Percentiles rank a stretch among this genome's conserved stretches.
These are phyloP conservation scores for Sesia apiformis DNA, from an alignment of 2,888 invertebrate species.

Conservation along the genomic window DNA sequence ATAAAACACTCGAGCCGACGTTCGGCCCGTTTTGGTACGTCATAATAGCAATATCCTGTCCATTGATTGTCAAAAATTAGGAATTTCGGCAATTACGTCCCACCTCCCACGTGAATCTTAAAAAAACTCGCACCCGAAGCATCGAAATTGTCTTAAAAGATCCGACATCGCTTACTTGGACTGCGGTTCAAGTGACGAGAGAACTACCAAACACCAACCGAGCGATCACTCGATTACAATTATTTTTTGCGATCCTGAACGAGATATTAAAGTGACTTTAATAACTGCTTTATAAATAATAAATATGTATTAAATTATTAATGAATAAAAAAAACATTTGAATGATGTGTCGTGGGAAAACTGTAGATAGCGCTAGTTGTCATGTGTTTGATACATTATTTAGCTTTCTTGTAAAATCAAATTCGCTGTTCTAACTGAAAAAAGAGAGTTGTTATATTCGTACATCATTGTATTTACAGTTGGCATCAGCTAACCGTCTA, in stretches of 20 bases:
- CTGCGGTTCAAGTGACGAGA: neutral
- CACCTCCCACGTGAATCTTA: conserved; percentile 67
- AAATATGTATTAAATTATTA: too few relatives aligned
- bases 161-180: conserved; percentile 41
- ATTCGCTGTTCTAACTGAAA: too few relatives aligned
- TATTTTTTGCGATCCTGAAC: neutral
- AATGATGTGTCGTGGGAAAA: too few relatives aligned
- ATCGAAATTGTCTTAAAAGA: conserved; percentile 65
- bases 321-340: too few relatives aligned
- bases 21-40: conserved; percentile 33
- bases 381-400: too few relatives aligned
- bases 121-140: conserved; percentile 63
- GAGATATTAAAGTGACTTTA: too few relatives aligned
- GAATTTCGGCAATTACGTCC: conserved; percentile 71
- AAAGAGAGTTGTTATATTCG: too few relatives aligned
- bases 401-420: too few relatives aligned
- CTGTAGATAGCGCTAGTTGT: too few relatives aligned
- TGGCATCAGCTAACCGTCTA: too few relatives aligned
- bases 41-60: conserved; percentile 72
- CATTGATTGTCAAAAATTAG: conserved; percentile 73
- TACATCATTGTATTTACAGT: too few relatives aligned
- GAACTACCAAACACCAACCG: neutral
- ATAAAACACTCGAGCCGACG: conserved; percentile 25
- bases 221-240: neutral
- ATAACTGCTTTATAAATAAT: too few relatives aligned